Evolutionary conservation across 2,797 vertebrate genomes (phyloP), one percentile per base, ranked within the genome.

Genomic region (Sternarchorhynchus goeldii): DNA sequence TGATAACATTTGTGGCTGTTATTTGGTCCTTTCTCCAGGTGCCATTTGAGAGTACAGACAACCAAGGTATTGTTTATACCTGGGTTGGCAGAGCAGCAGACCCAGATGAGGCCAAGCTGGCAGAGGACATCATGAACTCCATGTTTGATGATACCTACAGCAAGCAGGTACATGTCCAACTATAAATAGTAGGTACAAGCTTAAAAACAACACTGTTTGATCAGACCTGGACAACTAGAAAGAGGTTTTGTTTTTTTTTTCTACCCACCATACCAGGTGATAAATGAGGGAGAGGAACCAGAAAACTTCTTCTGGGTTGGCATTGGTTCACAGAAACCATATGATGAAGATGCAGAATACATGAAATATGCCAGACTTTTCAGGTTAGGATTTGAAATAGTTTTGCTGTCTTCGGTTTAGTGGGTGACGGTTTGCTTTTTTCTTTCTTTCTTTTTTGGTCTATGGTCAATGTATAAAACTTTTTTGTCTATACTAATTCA

Each of bases 241-340:
- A 25, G 25, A 25, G 25, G 25, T 25, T 29, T 53, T 12, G 18
- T 50, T 31, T 58, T 59, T 69, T 32, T 20, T 12, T 0, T 41
- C 3, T 53, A 5, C 10, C 20, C 14, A 6, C 53, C 63, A 57
- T n/a, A 55, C 34, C 50, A 99, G 97, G 97, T 99, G 4, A 98
- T 99, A 80, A 97, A 97, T 0, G 98, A 99, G 85, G 97, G 97
- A 0, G 97, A 98, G 83, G 97, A 99, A 87, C 97, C 97, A 0
- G 97, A 99, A 88, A 99, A 99, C 90, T 99, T 99, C 91, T 99
- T 99, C 92, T 99, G 97, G 97, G 97, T 99, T 2, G 97, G 97
- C 77, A 96, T 99, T 0, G 97, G 97, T 7, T 94, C 93, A 59
- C 96, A 96, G 92, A 99, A 99, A 82, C 86, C 90, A 2, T 99